Base-by-base conservation (phyloP, 92 coral and sea anemone genomes). In the Metridium senile region DNA sequence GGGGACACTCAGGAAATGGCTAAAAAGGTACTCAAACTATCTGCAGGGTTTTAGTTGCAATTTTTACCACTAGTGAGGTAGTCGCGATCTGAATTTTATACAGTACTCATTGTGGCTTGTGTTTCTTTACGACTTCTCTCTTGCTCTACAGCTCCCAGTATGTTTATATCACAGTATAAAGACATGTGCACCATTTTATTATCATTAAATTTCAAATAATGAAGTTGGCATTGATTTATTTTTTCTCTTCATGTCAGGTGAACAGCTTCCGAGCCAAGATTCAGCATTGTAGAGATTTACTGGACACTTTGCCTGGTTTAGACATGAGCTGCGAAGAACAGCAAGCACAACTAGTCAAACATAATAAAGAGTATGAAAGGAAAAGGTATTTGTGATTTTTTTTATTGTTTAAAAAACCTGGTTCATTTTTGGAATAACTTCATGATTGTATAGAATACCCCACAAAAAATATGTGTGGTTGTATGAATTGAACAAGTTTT, bases 1-100 rank as follows among this genome's bases (percentile, higher is more conserved):
- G 91, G 86, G 51, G 99, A 96, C 32, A 81, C 96, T 58, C 97
- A 96, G 70, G 99, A 96, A 74, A 90, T 96, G 84, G 87, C 91
- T 39, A 92, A 93, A 62, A 96, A 96, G 97, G 99, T 93, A 88
- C 28, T 28, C 21, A 3, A 28, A 10, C 69, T 10, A 30, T 53
- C 49, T 0, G 23, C 7, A 25, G 8, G 27, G 70, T 21, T 29
- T 30, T 67, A 21, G 3, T 19, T 29, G 59, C 17, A 54, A 20
- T 54, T 54, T 54, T 6, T 54, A 19, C 16, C n/a, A n/a, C n/a
- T n/a, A n/a, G n/a, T n/a, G n/a, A n/a, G n/a, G n/a, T n/a, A n/a
- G n/a, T n/a, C n/a, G n/a, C n/a, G n/a, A n/a, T n/a, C n/a, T n/a
- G n/a, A n/a, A n/a, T n/a, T n/a, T n/a, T n/a, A n/a, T n/a, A n/a